Evolutionary conservation across 2,113 vertebrate genomes (phyloP).

Genomic region (Hydrolagus affinis): DNA sequence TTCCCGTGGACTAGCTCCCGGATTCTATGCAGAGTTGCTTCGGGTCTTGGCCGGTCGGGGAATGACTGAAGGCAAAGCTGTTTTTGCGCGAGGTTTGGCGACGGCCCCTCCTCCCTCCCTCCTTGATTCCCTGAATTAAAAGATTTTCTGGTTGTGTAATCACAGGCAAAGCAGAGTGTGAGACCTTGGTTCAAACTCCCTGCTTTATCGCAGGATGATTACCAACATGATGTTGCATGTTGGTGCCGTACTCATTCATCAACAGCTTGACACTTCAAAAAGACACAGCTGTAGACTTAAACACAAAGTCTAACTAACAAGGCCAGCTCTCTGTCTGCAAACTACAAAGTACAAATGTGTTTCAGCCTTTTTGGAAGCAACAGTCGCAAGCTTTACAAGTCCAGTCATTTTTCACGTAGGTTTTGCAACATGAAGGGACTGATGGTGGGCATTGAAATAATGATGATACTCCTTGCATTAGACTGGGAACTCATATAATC

Average conservation of each 20-base stretch:
- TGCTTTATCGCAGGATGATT: not conserved
- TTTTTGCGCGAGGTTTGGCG: not conserved
- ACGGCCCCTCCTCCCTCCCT: too few relatives aligned
- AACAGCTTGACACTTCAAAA: not conserved
- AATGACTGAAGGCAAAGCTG: not conserved
- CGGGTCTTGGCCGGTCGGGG: too few relatives aligned
- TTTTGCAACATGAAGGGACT: not conserved
- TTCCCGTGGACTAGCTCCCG: not conserved
- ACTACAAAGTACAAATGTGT: not conserved
- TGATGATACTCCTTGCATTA: too few relatives aligned
- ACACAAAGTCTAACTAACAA: not conserved
- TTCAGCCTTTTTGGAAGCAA: not conserved
- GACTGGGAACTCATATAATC: too few relatives aligned
- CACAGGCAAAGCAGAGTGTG: not conserved
- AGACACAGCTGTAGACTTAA: not conserved
- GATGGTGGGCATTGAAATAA: not conserved
- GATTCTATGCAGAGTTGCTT: not conserved
- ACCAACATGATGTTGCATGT: not conserved
- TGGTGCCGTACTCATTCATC: not conserved
- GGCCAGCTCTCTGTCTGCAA: not conserved
- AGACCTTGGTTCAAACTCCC: too few relatives aligned
- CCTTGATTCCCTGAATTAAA: not conserved
- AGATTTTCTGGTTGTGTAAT: not conserved
- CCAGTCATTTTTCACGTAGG: not conserved
- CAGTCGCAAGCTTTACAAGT: slow-evolving; percentile 13